Evolutionary conservation across 2,113 vertebrate genomes (phyloP).

Genomic region (Lamprotornis superbus): DNA sequence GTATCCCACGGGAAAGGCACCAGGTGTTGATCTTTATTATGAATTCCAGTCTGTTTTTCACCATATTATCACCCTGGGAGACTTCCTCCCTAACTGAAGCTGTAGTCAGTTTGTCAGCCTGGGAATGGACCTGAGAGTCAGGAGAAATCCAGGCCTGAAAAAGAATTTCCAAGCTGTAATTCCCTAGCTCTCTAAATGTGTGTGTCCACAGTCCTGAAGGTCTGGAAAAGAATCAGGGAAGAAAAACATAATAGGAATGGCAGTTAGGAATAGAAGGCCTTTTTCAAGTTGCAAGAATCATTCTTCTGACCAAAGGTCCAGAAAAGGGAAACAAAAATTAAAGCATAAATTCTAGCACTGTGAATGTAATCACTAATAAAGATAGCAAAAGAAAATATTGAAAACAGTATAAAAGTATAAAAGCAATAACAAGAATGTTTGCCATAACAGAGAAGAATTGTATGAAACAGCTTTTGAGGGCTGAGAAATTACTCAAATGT

Average conservation of each 20-base stretch:
- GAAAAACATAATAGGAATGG: background rate
- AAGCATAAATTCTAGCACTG: background rate
- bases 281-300: background rate
- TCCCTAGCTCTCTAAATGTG: too few species aligned
- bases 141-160: too few species aligned
- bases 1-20: too few species aligned
- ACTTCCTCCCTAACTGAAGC: too few species aligned
- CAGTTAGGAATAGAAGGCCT: background rate
- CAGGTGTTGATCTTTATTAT: too few species aligned
- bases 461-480: background rate
- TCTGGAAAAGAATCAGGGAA: background rate
- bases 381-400: background rate
- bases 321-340: background rate
- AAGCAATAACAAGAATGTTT: background rate
- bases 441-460: background rate
- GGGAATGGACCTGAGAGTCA: too few species aligned
- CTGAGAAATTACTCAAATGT: background rate
- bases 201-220: background rate
- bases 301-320: background rate
- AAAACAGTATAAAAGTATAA: background rate
- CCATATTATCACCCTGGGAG: too few species aligned
- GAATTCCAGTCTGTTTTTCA: too few species aligned
- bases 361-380: background rate
- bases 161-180: too few species aligned
- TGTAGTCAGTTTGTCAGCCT: too few species aligned